Conservation (phyloP, 2,113 vertebrate species). For the Neolamprologus fasciatus region DNA sequence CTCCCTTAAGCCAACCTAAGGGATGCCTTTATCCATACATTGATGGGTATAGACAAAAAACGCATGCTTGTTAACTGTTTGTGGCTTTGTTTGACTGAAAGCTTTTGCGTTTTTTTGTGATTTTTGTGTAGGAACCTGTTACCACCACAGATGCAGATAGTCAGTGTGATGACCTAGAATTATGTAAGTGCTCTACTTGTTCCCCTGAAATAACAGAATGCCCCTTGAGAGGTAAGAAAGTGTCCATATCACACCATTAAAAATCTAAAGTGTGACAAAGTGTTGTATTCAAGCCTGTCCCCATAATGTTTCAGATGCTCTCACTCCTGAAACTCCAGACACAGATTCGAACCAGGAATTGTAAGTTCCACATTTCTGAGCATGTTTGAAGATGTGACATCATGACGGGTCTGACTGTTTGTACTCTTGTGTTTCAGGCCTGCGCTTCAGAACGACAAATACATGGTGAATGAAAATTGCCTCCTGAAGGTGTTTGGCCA, state of each 20-base stretch:
- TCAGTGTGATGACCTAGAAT: background rate
- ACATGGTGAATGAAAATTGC: conserved; percentile 9
- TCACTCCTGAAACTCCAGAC: background rate
- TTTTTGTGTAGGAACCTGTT: background rate
- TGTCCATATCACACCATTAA: background rate
- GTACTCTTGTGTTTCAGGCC: background rate
- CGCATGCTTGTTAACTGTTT: background rate
- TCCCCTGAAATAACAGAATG: background rate
- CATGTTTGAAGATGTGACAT: background rate
- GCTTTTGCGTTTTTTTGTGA: background rate
- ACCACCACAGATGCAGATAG: background rate
- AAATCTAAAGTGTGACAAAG: background rate
- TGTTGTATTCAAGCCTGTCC: background rate
- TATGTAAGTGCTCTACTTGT: background rate
- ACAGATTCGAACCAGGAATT: background rate
- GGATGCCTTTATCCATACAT: background rate
- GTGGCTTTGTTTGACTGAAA: background rate
- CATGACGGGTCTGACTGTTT: background rate
- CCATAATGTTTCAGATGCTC: background rate
- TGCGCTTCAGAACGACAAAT: background rate
- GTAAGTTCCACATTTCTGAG: background rate
- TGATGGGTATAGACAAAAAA: background rate
- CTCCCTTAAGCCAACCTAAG: background rate
- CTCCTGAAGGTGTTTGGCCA: conserved; percentile 13
- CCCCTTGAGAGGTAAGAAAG: background rate